A percentile compares a stretch with the other conserved stretches of the same genome.
These are phyloP conservation scores for human DNA, from an alignment of 2,113 vertebrate genomes.

Conservation along the genomic window GRCh38 chr1:119626001-119626500, in stretches of 20 bases:
- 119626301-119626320: not conserved
- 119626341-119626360: not conserved
- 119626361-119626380: not conserved
- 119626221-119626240: not conserved
- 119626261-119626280: not conserved
- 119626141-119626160: conserved; percentile 41
- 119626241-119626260: not conserved
- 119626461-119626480: not conserved
- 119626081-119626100: conserved; percentile 68
- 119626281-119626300: not conserved
- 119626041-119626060: conserved; percentile 55
- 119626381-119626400: not conserved
- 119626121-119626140: conserved; percentile 18
- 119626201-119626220: not conserved
- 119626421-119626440: not conserved
- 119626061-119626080: conserved; percentile 16
- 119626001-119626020: conserved; percentile 58
- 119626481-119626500: not conserved
- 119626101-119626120: conserved; percentile 29
- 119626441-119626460: not conserved
- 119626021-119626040: conserved; percentile 68
- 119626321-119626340: not conserved
- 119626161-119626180: not conserved
- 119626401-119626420: not conserved
- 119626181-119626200: not conserved